Conservation (phyloP, 1,140 invertebrate species). For the Drosophila ficusphila region DNA sequence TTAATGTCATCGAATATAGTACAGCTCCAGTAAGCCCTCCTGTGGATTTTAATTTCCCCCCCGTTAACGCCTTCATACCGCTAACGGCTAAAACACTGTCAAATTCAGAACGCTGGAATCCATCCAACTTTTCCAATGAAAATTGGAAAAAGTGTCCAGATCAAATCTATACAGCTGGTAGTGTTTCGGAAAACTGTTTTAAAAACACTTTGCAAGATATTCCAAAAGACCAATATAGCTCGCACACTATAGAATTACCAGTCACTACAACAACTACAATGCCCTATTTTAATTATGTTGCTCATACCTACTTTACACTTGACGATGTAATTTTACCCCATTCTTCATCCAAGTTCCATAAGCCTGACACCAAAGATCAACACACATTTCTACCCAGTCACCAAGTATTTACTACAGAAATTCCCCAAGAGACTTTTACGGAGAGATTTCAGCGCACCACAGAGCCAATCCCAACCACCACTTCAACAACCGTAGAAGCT, state of each 20-base stretch:
- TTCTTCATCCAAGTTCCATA: slow-evolving; percentile 1
- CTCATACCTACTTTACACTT: slow-evolving; percentile 45
- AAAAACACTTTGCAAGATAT: not conserved
- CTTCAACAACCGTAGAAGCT: slow-evolving; percentile 16
- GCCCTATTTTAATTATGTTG: slow-evolving; percentile 41
- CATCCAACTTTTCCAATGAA: slow-evolving; percentile 3
- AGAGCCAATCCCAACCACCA: slow-evolving; percentile 4
- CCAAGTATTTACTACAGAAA: slow-evolving; percentile 20
- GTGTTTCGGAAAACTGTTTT: slow-evolving; percentile 13
- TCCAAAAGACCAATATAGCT: slow-evolving; percentile 10
- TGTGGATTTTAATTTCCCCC: slow-evolving; percentile 8
- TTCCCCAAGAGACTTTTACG: not conserved
- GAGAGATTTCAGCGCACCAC: slow-evolving; percentile 6
- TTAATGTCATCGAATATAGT: slow-evolving; percentile 10
- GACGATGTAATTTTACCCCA: slow-evolving; percentile 46
- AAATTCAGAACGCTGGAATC: slow-evolving; percentile 22
- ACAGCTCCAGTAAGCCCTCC: slow-evolving; percentile 1
- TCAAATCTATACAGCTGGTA: not conserved
- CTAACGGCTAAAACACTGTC: slow-evolving; percentile 19
- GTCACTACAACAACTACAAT: slow-evolving; percentile 38
- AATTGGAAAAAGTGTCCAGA: slow-evolving; percentile 26
- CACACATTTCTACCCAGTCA: slow-evolving; percentile 8
- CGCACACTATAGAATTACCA: slow-evolving; percentile 9
- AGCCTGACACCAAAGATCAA: slow-evolving; percentile 5
- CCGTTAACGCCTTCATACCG: slow-evolving; percentile 25